Percentiles rank a stretch among this genome's conserved stretches.
These are phyloP conservation scores for Thamnaconus septentrionalis DNA, from an alignment of 2,113 vertebrate genomes.

Conservation along the genomic window DNA sequence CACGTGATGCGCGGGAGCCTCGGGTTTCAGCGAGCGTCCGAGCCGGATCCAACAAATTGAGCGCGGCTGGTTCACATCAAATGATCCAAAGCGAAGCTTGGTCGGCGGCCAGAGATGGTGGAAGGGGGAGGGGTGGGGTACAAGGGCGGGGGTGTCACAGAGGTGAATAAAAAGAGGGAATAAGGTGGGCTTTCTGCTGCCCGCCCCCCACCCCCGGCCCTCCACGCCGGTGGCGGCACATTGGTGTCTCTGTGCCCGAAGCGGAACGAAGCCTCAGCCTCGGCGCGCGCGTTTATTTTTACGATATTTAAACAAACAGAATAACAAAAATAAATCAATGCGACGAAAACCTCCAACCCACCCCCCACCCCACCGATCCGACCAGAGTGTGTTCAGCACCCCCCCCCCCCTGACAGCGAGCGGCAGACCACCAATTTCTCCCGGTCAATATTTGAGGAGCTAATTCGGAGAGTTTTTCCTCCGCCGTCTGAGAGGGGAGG, in stretches of 20 bases:
- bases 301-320: constrained; percentile 78
- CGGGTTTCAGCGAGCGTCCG: neutral
- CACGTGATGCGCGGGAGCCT: neutral
- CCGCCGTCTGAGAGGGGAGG: constrained; percentile 12
- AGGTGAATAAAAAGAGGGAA: constrained; percentile 44
- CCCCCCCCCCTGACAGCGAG: constrained; percentile 64
- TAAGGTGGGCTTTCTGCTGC: constrained; percentile 63
- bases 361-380: constrained; percentile 14
- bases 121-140: neutral
- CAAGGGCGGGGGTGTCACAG: neutral
- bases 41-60: constrained; percentile 39
- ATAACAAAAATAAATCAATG: constrained; percentile 80
- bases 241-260: constrained; percentile 75
- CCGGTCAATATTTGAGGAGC: constrained; percentile 80
- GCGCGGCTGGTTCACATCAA: constrained; percentile 33
- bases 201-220: constrained; percentile 2
- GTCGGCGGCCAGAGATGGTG: constrained; percentile 1
- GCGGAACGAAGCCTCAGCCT: constrained; percentile 64
- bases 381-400: constrained; percentile 72
- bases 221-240: constrained; percentile 41
- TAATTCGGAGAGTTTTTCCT: constrained; percentile 77
- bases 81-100: constrained; percentile 22
- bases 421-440: constrained; percentile 71
- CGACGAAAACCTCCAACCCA: constrained; percentile 61
- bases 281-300: constrained; percentile 75